phyloP scores from a whole-genome alignment of 2,113 vertebrate genomes.

The Cephalopholis sonnerati region DNA sequence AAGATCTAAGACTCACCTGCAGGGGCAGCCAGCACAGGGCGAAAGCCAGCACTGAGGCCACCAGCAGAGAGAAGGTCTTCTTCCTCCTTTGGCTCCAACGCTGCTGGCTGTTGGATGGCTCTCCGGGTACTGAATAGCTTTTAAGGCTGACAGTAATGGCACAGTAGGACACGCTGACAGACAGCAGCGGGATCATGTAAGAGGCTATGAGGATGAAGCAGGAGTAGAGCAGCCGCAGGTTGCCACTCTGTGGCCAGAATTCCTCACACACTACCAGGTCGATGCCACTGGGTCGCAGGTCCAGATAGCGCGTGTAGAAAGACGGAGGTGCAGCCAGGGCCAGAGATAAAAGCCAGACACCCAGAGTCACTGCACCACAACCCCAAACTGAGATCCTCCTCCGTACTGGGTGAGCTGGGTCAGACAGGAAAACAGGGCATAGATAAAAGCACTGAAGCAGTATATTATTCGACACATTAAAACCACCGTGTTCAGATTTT shows the following conservation, averaged over 20 bases:
- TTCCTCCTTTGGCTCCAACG: slow-evolving; percentile 82
- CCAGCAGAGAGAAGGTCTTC: slow-evolving; percentile 84
- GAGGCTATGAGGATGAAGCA: slow-evolving; percentile 84
- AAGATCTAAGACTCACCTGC: slow-evolving; percentile 73
- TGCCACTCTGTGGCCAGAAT: slow-evolving; percentile 81
- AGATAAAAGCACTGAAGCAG: background rate
- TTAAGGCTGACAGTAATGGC: slow-evolving; percentile 83
- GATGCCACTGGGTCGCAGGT: slow-evolving; percentile 80
- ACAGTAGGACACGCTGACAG: slow-evolving; percentile 86
- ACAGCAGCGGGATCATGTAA: slow-evolving; percentile 86
- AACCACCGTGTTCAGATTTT: background rate
- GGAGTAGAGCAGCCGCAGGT: slow-evolving; percentile 83
- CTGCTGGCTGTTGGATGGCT: slow-evolving; percentile 73
- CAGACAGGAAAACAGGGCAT: background rate
- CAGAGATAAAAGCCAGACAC: slow-evolving; percentile 84
- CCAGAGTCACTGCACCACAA: slow-evolving; percentile 77
- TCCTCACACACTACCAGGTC: slow-evolving; percentile 86
- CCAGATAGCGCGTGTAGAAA: slow-evolving; percentile 80
- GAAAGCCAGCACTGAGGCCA: slow-evolving; percentile 85
- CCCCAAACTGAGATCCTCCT: slow-evolving; percentile 80
- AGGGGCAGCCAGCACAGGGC: slow-evolving; percentile 87
- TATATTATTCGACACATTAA: background rate
- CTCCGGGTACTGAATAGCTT: slow-evolving; percentile 80
- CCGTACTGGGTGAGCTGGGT: slow-evolving; percentile 81
- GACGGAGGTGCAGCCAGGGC: slow-evolving; percentile 82